Evolutionary conservation across 2,888 invertebrate genomes (phyloP).

Genomic region (Abrostola triplasia): DNA sequence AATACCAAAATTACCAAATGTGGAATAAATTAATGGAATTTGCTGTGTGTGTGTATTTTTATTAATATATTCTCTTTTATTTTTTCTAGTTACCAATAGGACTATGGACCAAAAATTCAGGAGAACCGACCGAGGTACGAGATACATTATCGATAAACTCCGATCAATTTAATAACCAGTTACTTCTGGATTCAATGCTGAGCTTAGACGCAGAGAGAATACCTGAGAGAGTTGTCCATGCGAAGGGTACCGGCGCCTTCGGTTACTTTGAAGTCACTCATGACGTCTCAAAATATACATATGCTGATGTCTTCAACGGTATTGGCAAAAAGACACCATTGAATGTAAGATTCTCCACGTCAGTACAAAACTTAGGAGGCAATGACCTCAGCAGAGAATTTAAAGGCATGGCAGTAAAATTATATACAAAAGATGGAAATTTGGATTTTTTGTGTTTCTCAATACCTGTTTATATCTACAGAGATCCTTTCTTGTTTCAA

Average conservation of each 20-base stretch:
- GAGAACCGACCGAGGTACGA: slow-evolving; percentile 92
- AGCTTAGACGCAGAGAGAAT: slow-evolving; percentile 93
- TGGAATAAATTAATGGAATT: too few relatives aligned
- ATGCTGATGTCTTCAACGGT: slow-evolving; percentile 87
- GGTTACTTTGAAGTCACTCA: slow-evolving; percentile 94
- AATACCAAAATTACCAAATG: too few relatives aligned
- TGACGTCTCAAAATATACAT: slow-evolving; percentile 90
- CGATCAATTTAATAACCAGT: slow-evolving; percentile 65
- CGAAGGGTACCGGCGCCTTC: slow-evolving; percentile 95
- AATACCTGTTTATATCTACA: slow-evolving; percentile 87
- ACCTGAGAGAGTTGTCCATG: slow-evolving; percentile 96
- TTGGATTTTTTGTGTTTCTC: slow-evolving; percentile 75
- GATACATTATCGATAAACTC: slow-evolving; percentile 66
- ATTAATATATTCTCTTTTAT: background rate
- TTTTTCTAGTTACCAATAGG: slow-evolving; percentile 59
- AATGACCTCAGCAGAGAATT: slow-evolving; percentile 77
- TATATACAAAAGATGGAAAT: slow-evolving; percentile 65
- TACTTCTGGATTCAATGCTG: slow-evolving; percentile 90
- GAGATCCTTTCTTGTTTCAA: slow-evolving; percentile 86
- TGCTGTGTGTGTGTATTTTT: too few relatives aligned
- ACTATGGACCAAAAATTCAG: slow-evolving; percentile 90
- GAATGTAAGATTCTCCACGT: slow-evolving; percentile 87
- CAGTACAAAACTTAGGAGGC: slow-evolving; percentile 90
- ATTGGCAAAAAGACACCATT: slow-evolving; percentile 89
- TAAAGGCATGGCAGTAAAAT: slow-evolving; percentile 79